Percentiles rank a stretch among this genome's conserved stretches.
Evolutionary conservation across 2,113 vertebrate species (phyloP).

Genomic region (Lophotis ruficrista): DNA sequence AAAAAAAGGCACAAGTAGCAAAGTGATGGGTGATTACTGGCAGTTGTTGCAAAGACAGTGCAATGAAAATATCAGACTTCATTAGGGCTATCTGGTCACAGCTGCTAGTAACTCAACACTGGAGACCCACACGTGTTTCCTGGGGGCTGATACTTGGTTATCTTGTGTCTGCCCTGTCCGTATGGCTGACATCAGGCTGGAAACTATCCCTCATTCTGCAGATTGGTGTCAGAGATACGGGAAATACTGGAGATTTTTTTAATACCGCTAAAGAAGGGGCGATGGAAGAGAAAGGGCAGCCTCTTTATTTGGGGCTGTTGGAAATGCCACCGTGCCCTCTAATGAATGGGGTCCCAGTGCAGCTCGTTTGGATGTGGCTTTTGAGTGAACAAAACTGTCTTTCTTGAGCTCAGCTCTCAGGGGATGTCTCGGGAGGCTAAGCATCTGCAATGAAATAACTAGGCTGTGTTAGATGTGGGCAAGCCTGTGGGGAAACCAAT

Average conservation of each 20-base stretch:
- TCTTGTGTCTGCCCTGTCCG: rapidly evolving
- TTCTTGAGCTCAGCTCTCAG: neutral
- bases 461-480: neutral
- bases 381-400: neutral
- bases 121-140: rapidly evolving
- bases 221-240: rapidly evolving
- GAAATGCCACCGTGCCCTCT: neutral
- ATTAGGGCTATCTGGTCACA: neutral
- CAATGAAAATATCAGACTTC: neutral
- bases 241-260: neutral
- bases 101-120: neutral
- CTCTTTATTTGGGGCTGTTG: neutral
- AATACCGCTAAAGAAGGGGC: rapidly evolving
- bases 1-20: neutral
- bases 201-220: neutral
- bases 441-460: neutral
- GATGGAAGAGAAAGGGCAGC: neutral
- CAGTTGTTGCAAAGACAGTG: neutral
- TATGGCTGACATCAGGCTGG: neutral
- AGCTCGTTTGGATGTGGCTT: neutral
- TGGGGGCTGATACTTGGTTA: neutral
- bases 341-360: neutral
- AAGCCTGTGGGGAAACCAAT: neutral
- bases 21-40: neutral
- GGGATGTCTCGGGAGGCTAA: neutral